Conservation (phyloP, 30 jellyfish, hydroid and myxozoan species). For the Chrysaora quinquecirrha region DNA sequence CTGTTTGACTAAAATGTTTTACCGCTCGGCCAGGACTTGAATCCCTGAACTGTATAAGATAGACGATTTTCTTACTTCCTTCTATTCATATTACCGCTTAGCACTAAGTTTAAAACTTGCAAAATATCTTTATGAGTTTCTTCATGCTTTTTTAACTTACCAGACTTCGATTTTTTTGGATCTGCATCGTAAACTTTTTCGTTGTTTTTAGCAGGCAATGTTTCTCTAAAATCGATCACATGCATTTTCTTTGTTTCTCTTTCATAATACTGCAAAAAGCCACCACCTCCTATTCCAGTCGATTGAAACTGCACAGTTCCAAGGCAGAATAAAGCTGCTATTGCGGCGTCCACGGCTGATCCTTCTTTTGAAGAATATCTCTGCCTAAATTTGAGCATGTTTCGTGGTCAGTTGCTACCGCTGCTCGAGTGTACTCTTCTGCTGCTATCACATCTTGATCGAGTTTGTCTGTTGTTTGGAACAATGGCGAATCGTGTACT, state of each 20-base stretch:
- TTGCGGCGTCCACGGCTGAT: conserved; percentile 91
- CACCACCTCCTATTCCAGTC: conserved; percentile 96
- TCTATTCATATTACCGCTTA: too few species aligned
- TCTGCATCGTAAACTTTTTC: conserved; percentile 8
- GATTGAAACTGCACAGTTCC: conserved; percentile 81
- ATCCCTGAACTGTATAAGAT: too few species aligned
- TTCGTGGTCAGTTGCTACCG: conserved; percentile 49
- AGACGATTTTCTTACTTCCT: too few species aligned
- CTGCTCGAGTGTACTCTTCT: conserved; percentile 50
- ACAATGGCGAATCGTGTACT: not conserved
- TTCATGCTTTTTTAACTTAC: too few species aligned
- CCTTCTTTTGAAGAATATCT: conserved; percentile 75
- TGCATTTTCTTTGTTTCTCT: conserved; percentile 21
- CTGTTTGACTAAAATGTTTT: too few species aligned
- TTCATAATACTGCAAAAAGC: conserved; percentile 70
- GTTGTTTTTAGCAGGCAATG: conserved; percentile 62
- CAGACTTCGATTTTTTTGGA: too few species aligned
- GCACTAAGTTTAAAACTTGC: too few species aligned
- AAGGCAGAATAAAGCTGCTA: conserved; percentile 74
- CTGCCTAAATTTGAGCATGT: conserved; percentile 67
- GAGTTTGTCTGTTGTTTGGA: not conserved
- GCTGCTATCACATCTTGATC: not conserved
- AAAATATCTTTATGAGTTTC: too few species aligned
- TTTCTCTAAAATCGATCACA: conserved; percentile 74
- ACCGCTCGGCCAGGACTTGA: too few species aligned